Conservation (phyloP, 2,113 vertebrate genomes). For the Mobula birostris region DNA sequence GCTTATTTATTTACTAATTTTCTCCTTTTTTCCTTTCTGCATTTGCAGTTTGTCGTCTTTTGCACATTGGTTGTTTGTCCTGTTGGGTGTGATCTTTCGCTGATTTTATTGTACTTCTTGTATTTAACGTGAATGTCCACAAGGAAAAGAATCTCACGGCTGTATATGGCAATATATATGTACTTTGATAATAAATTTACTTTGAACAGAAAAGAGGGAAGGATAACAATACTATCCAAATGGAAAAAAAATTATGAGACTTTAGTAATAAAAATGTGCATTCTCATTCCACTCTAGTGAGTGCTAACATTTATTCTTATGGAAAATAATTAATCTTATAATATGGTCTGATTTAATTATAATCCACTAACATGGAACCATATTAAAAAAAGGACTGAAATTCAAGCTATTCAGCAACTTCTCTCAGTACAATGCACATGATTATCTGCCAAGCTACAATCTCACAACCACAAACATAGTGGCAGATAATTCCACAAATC, state of each 20-base stretch:
- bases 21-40: too few species aligned
- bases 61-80: too few species aligned
- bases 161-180: too few species aligned
- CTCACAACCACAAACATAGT: neutral
- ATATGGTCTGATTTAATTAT: constrained; percentile 16
- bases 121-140: too few species aligned
- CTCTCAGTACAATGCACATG: neutral
- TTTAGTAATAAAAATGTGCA: neutral
- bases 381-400: neutral
- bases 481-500: neutral
- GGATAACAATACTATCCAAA: too few species aligned
- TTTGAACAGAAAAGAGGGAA: too few species aligned
- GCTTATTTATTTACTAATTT: too few species aligned
- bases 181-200: too few species aligned
- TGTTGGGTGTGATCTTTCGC: too few species aligned
- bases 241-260: neutral
- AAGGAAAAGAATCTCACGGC: too few species aligned
- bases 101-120: too few species aligned
- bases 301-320: neutral
- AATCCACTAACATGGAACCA: neutral
- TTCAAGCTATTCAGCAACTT: constrained; percentile 16
- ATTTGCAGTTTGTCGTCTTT: too few species aligned
- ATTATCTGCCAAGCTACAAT: neutral
- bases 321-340: constrained; percentile 12
- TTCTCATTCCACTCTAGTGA: neutral